These are phyloP conservation scores for Matsumurasca onukii DNA, from an alignment of 1,140 invertebrate genomes.

Conservation along the genomic window DNA sequence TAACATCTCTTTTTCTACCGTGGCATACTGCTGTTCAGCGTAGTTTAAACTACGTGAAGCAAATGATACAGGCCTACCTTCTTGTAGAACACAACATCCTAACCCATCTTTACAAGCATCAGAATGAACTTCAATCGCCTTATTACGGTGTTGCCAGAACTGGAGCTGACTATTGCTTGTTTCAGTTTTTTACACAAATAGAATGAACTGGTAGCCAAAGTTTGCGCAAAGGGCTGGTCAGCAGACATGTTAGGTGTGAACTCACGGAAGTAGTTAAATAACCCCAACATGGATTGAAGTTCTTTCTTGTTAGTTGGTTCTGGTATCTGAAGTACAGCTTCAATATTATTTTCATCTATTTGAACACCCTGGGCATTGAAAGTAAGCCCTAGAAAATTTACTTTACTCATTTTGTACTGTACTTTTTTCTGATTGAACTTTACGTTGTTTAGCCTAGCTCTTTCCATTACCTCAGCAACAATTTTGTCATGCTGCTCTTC, in stretches of 20 bases:
- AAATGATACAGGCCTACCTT: constrained; percentile 47
- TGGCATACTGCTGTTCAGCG: constrained; percentile 40
- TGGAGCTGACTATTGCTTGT: too few species aligned
- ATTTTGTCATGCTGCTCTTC: constrained; percentile 44
- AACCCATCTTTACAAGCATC: constrained; percentile 33
- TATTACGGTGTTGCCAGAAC: too few species aligned
- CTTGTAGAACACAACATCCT: constrained; percentile 38
- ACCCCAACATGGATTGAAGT: constrained; percentile 50
- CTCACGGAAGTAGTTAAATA: constrained; percentile 47
- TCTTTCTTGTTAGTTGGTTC: constrained; percentile 46
- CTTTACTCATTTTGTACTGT: constrained; percentile 49
- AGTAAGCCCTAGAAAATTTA: too few species aligned
- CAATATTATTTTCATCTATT: constrained; percentile 49
- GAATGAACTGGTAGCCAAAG: too few species aligned
- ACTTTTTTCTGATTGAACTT: constrained; percentile 54
- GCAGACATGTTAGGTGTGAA: constrained; percentile 44
- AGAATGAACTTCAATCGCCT: constrained; percentile 2
- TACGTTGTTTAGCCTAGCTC: constrained; percentile 46
- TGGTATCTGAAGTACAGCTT: constrained; percentile 46
- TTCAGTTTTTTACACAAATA: too few species aligned
- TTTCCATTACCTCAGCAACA: constrained; percentile 45
- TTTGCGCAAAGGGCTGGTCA: constrained; percentile 46
- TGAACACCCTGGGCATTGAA: constrained; percentile 47
- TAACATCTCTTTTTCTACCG: too few species aligned
- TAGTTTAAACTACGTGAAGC: constrained; percentile 38